phyloP scores from a whole-genome alignment of 1,140 invertebrate genomes.

The Dreissena rostriformis region DNA sequence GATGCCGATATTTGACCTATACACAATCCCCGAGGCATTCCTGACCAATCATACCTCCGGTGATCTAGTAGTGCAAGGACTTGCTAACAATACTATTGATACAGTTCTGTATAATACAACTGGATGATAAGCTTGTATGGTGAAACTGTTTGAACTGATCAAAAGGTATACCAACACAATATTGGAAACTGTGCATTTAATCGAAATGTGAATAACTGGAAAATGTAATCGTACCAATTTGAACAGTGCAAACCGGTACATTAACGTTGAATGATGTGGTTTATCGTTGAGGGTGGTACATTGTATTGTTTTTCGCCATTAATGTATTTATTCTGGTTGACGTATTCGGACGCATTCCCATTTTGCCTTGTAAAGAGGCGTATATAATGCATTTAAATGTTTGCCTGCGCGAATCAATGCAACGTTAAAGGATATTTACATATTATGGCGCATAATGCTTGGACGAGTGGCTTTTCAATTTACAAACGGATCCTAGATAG shows the following conservation, averaged over 20 bases:
- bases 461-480: no score
- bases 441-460: no score
- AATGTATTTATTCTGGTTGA: no score
- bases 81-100: not conserved
- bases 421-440: no score
- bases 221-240: not conserved
- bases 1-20: slow-evolving; percentile 36
- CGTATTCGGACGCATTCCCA: no score
- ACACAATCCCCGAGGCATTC: slow-evolving; percentile 38
- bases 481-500: no score
- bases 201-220: not conserved
- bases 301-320: no score
- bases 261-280: not conserved
- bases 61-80: not conserved
- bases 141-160: not conserved
- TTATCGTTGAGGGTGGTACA: no score
- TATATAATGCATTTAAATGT: no score
- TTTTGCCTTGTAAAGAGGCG: no score
- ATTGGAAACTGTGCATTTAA: not conserved
- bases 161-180: not conserved
- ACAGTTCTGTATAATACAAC: slow-evolving; percentile 19
- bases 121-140: not conserved
- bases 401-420: no score
- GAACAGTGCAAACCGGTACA: not conserved
- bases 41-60: slow-evolving; percentile 1